phyloP scores from a whole-genome alignment of 2,113 vertebrate genomes.

The Ascaphus truei region DNA sequence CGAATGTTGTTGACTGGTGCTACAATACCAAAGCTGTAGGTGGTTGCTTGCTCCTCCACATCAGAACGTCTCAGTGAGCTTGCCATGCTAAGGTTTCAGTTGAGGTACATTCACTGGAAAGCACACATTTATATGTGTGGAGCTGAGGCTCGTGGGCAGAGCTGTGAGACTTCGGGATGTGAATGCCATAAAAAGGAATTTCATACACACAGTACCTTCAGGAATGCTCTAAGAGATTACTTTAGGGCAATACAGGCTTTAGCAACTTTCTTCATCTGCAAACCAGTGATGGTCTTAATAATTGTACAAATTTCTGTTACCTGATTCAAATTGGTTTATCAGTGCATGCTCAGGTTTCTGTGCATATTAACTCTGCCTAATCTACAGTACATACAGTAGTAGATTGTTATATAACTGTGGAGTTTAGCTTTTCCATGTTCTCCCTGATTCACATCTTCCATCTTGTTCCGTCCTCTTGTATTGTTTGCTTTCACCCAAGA shows the following conservation, averaged over 20 bases:
- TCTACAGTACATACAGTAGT: neutral
- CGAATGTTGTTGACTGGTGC: slow-evolving; percentile 15
- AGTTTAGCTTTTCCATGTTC: neutral
- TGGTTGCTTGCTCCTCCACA: neutral
- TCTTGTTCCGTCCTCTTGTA: neutral
- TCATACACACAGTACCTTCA: neutral
- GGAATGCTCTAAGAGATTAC: neutral
- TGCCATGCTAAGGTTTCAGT: neutral
- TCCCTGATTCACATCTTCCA: neutral
- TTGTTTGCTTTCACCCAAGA: neutral
- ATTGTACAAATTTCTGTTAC: neutral
- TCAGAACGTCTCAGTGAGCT: neutral
- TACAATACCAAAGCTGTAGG: slow-evolving; percentile 19
- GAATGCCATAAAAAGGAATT: neutral
- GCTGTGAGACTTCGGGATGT: no score
- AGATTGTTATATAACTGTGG: neutral
- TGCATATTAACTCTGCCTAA: neutral
- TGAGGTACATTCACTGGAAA: neutral
- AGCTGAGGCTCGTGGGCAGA: neutral
- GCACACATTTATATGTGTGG: neutral
- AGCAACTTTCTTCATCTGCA: neutral
- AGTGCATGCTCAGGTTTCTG: no score
- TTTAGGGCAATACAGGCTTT: neutral
- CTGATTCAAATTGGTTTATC: slow-evolving; percentile 3
- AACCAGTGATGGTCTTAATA: no score